Evolutionary conservation across 1,140 invertebrate species (phyloP), one percentile per base, ranked within the genome.

Genomic region (Diabrotica undecimpunctata): DNA sequence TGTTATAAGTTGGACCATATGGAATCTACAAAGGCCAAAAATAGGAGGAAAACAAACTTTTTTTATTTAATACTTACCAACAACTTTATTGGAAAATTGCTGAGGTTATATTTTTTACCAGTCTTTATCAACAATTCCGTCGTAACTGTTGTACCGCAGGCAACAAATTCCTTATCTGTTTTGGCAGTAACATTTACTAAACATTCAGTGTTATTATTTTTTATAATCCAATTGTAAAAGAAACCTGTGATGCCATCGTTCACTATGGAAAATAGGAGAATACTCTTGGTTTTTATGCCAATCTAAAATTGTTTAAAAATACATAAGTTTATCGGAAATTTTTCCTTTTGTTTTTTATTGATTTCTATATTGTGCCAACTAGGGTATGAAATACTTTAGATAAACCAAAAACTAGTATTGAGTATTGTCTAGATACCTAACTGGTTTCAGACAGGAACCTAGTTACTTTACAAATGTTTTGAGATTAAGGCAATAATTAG

Each of bases 181-280:
- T 55, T 50, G 41, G 74, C 57, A 0, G 14, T 14, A 8, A 79
- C 61, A 11, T 53, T 68, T 10, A 75, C 60, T 13, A 75, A 72
- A 59, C 69, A 64, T 14, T 66, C 63, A 9, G 66, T 36, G 35
- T 65, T 54, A 12, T 73, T 70, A 53, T 74, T 67, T 41, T 73
- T 72, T 2, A 78, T 54, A 7, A 75, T 66, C 80, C 79, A 81
- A 6, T 39, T 54, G 60, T 78, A 82, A 46, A 74, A 72, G 65
- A 82, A 78, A n/a, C 71, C 64, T 37, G 75, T 72, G 58, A 77
- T 66, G 6, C 81, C 78, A 10, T 64, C 55, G 63, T 82, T 83
- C 5, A 39, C 54, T 61, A 83, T 74, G 55, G 72, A 62, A 61
- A 83, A 79, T 25, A 35, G 36, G 7, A 54, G 10, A 7, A 37